These are phyloP conservation scores for Phortica magna DNA, from an alignment of 2,888 invertebrate genomes.

Conservation along the genomic window DNA sequence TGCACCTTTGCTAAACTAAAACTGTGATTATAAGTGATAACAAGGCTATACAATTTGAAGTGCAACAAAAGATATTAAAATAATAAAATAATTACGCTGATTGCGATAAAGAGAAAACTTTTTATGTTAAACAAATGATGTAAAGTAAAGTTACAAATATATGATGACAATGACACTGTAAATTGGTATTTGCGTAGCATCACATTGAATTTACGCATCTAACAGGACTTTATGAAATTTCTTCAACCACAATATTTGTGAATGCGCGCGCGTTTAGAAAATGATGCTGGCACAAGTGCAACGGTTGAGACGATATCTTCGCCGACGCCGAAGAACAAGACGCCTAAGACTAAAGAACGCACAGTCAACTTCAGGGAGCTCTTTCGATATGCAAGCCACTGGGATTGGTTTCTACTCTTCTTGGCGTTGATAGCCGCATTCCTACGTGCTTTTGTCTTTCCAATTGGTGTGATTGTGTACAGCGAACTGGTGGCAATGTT, in stretches of 20 bases:
- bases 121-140: too few species aligned
- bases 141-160: too few species aligned
- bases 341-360: conserved; percentile 35
- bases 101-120: too few species aligned
- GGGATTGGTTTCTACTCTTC: conserved; percentile 80
- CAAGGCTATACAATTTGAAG: too few species aligned
- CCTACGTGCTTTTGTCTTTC: conserved; percentile 81
- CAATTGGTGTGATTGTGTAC: conserved; percentile 83
- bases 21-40: too few species aligned
- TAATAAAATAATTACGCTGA: too few species aligned
- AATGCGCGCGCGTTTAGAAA: conserved; percentile 9
- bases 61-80: too few species aligned
- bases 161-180: not conserved
- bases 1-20: conserved; percentile 12
- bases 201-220: not conserved
- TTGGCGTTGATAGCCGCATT: conserved; percentile 80
- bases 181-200: not conserved
- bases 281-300: conserved; percentile 40
- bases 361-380: conserved; percentile 64
- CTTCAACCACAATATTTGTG: conserved; percentile 9
- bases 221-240: not conserved
- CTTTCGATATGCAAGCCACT: conserved; percentile 81
- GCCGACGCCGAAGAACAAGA: conserved; percentile 15
- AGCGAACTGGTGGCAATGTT: conserved; percentile 85
- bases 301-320: conserved; percentile 31